Evolutionary conservation across 2,888 invertebrate genomes (phyloP).

Genomic region (Thera britannica): DNA sequence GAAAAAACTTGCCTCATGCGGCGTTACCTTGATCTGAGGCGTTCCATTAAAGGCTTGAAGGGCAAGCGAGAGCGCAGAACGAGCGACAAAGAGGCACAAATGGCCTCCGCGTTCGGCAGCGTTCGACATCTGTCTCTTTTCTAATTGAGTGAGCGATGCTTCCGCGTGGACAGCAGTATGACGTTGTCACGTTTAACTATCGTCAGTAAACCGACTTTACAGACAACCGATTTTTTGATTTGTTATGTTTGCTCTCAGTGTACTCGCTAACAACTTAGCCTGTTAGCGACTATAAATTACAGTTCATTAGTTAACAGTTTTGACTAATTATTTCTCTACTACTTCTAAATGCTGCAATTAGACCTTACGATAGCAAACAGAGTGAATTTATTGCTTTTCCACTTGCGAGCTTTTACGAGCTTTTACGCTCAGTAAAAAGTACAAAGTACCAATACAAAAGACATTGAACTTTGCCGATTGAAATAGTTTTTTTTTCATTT

Average conservation of each 20-base stretch:
- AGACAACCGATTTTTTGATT: too few species aligned
- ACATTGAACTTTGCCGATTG: not conserved
- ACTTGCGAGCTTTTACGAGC: conserved; percentile 17
- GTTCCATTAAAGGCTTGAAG: too few species aligned
- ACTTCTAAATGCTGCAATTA: conserved; percentile 43
- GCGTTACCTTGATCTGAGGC: too few species aligned
- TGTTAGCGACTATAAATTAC: conserved; percentile 30
- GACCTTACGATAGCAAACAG: conserved; percentile 18
- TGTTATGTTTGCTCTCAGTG: conserved; percentile 23
- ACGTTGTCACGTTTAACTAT: too few species aligned
- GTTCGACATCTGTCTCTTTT: too few species aligned
- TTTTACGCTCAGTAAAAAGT: conserved; percentile 15
- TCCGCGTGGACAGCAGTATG: too few species aligned
- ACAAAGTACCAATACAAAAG: not conserved
- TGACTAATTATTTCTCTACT: conserved; percentile 50
- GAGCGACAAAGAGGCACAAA: too few species aligned
- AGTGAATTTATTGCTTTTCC: conserved; percentile 19
- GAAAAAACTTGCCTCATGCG: too few species aligned
- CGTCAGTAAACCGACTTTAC: too few species aligned
- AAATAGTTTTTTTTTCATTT: not conserved
- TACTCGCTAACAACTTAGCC: not conserved
- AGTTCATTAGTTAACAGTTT: conserved; percentile 47
- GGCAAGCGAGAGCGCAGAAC: too few species aligned
- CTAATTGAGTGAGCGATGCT: too few species aligned
- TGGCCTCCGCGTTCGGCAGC: too few species aligned